These are phyloP conservation scores for Pachyseris speciosa DNA, from an alignment of 64 coral and sea anemone species.

Conservation along the genomic window DNA sequence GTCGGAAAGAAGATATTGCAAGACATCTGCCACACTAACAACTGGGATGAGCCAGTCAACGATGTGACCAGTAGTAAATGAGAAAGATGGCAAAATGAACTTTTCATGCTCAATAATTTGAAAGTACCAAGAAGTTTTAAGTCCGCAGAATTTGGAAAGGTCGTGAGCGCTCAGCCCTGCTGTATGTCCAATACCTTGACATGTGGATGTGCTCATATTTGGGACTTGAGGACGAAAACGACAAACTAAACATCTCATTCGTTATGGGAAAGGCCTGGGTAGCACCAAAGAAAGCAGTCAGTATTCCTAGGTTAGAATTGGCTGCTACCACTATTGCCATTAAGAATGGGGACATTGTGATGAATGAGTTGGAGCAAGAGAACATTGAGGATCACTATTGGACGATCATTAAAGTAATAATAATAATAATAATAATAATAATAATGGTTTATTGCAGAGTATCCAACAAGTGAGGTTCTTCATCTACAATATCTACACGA, in stretches of 20 bases:
- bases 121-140: constrained; percentile 36
- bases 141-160: constrained; percentile 7
- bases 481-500: no score
- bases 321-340: constrained; percentile 31
- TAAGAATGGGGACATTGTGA: constrained; percentile 23
- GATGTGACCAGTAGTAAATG: constrained; percentile 26
- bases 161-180: constrained; percentile 4
- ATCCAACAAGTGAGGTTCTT: no score
- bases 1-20: no score
- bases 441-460: no score
- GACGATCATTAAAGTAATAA: constrained; percentile 54
- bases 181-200: constrained; percentile 3
- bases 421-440: no score
- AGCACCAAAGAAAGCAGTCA: constrained; percentile 32
- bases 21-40: constrained; percentile 28
- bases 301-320: constrained; percentile 40
- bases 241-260: constrained; percentile 9
- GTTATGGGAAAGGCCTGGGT: constrained; percentile 44
- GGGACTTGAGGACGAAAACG: not conserved
- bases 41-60: constrained; percentile 40
- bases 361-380: constrained; percentile 38
- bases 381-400: constrained; percentile 44
- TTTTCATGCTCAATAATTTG: constrained; percentile 11
- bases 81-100: constrained; percentile 29
- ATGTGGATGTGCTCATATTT: constrained; percentile 18